Evolutionary conservation across 2,888 invertebrate genomes (phyloP).

Genomic region (Pheosia gnoma): DNA sequence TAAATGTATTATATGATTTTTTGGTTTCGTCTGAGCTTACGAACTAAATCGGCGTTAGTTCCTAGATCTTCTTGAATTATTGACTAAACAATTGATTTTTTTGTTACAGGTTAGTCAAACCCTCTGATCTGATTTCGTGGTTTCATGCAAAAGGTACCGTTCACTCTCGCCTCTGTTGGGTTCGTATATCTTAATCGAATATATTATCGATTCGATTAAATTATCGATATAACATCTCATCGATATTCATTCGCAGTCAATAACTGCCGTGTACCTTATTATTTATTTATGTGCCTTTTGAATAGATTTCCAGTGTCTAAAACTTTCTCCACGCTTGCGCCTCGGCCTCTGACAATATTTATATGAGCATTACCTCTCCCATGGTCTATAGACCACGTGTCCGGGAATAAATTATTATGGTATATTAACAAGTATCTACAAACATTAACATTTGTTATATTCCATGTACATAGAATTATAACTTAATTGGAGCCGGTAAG

Average conservation of each 20-base stretch:
- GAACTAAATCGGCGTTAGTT: not conserved
- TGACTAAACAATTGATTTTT: no score
- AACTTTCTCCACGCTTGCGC: constrained; percentile 51
- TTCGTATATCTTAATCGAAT: constrained; percentile 15
- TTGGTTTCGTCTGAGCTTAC: not conserved
- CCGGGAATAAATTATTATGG: constrained; percentile 49
- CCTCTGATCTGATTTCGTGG: not conserved
- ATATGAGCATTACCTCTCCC: constrained; percentile 48
- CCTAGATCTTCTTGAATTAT: no score
- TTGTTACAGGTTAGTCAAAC: constrained; percentile 3
- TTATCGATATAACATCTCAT: constrained; percentile 25
- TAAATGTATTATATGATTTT: not conserved
- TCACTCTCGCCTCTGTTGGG: not conserved
- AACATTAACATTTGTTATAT: no score
- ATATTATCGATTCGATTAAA: constrained; percentile 31
- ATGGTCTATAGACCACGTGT: constrained; percentile 51
- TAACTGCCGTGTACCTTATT: constrained; percentile 27
- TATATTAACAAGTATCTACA: no score
- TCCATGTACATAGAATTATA: no score
- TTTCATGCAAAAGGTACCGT: not conserved
- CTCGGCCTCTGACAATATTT: constrained; percentile 42
- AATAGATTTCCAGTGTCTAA: constrained; percentile 37
- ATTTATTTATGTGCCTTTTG: constrained; percentile 34
- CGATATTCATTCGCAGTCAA: constrained; percentile 31
- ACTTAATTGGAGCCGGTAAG: no score